phyloP scores from a whole-genome alignment of 2,888 invertebrate species.

The Villa cingulata region DNA sequence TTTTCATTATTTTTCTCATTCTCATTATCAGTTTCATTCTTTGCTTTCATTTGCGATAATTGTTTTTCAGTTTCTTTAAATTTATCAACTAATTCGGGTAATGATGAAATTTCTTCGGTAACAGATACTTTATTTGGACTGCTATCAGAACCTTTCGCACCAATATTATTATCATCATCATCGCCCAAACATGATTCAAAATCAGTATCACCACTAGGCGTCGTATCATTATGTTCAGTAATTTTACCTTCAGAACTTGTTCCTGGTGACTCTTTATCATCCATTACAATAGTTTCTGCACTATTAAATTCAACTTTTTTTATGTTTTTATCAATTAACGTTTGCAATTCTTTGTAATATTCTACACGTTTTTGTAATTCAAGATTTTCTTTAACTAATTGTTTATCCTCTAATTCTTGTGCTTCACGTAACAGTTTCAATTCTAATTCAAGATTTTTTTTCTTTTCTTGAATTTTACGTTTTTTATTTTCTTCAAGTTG shows the following conservation, averaged over 20 bases:
- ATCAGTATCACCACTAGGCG: constrained; percentile 18
- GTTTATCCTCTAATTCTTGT: constrained; percentile 22
- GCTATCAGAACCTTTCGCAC: constrained; percentile 18
- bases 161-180: constrained; percentile 18
- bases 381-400: constrained; percentile 22
- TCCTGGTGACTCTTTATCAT: neutral
- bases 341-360: constrained; percentile 23
- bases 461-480: constrained; percentile 25
- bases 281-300: neutral
- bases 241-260: neutral
- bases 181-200: constrained; percentile 23
- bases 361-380: constrained; percentile 25
- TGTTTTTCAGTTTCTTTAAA: constrained; percentile 17
- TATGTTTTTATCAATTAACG: constrained; percentile 14
- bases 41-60: neutral
- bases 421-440: constrained; percentile 20
- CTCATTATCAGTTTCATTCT: neutral
- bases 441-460: constrained; percentile 23
- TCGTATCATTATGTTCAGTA: constrained; percentile 5
- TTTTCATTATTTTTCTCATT: constrained; percentile 1
- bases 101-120: neutral
- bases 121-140: too few relatives aligned
- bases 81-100: constrained; percentile 18
- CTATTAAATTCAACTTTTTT: neutral
- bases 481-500: constrained; percentile 24